Conservation (phyloP, 2,797 vertebrate genomes). For the Sebastes jordani region DNA sequence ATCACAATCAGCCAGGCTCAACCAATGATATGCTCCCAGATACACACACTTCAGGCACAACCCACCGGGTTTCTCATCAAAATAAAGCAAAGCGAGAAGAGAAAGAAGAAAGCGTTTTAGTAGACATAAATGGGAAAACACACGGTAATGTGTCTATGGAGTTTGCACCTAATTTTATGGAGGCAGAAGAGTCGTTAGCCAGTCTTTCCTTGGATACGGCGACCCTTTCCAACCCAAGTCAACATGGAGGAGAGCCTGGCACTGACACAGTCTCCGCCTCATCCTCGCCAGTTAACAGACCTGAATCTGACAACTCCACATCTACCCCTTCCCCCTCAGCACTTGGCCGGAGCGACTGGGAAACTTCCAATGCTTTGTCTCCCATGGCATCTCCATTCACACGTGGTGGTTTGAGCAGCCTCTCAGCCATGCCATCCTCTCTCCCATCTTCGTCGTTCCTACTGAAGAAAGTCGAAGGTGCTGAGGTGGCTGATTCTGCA, state of each 20-base stretch:
- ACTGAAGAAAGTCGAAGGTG: background rate
- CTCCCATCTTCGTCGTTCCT: background rate
- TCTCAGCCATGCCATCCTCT: background rate
- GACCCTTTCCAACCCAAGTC: background rate
- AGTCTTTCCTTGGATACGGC: background rate
- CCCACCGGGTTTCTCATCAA: background rate
- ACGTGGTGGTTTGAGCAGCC: background rate
- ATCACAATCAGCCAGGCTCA: background rate
- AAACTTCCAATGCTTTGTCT: slow-evolving; percentile 18
- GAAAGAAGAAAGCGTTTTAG: background rate
- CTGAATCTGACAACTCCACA: background rate
- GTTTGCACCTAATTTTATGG: background rate
- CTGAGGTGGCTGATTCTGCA: background rate
- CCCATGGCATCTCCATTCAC: slow-evolving; percentile 11
- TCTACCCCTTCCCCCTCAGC: slow-evolving; percentile 27
- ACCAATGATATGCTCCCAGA: background rate
- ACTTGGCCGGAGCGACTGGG: slow-evolving; percentile 14
- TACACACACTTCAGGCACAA: background rate
- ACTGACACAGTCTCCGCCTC: background rate
- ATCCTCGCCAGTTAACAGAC: background rate
- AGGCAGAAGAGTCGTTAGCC: background rate
- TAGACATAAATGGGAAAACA: background rate
- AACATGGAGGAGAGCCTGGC: background rate
- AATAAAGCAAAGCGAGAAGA: background rate
- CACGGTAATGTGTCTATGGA: background rate